Conservation (phyloP, 2,888 invertebrate species). For the Cephus pygmeus region DNA sequence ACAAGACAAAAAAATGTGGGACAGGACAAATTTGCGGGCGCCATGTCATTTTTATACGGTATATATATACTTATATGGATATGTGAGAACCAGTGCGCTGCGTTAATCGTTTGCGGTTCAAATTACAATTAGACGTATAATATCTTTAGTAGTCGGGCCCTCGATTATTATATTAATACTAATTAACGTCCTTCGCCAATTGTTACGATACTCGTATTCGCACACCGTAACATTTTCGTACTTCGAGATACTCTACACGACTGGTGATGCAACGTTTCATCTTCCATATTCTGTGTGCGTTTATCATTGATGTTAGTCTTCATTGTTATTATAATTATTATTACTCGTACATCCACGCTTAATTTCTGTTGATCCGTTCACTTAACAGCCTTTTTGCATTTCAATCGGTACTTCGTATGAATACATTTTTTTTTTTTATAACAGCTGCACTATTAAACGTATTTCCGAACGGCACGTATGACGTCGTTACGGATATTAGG, state of each 20-base stretch:
- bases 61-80: background rate
- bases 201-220: background rate
- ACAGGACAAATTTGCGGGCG: conserved; percentile 55
- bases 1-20: background rate
- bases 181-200: background rate
- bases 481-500: background rate
- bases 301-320: background rate
- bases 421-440: background rate
- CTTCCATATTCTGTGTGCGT: background rate
- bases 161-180: background rate
- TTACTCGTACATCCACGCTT: background rate
- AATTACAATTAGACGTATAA: background rate
- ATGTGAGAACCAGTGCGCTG: background rate
- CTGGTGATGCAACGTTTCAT: background rate
- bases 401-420: background rate
- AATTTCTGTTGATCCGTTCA: background rate
- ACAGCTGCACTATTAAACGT: background rate
- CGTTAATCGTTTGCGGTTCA: background rate
- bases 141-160: background rate
- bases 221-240: background rate
- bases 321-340: background rate
- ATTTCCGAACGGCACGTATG: background rate
- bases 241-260: background rate
- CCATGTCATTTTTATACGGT: conserved; percentile 48
- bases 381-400: background rate